A percentile compares a stretch with the other conserved stretches of the same genome.
phyloP scores from a whole-genome alignment of 2,113 vertebrate genomes.

The Phyllostomus discolor region DNA sequence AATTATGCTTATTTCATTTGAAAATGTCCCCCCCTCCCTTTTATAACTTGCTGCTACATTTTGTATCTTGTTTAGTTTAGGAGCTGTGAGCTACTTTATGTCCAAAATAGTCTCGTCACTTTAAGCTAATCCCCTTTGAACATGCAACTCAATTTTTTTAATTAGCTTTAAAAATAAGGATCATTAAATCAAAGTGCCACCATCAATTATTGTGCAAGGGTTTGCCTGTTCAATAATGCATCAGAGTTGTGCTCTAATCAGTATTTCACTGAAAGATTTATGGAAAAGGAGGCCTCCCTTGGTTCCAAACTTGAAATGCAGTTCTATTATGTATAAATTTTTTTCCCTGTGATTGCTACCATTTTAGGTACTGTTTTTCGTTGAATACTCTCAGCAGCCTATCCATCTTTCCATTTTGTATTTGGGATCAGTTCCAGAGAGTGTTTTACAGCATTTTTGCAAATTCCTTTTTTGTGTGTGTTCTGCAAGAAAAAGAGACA shows the following conservation, averaged over 20 bases:
- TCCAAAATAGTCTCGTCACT: not conserved
- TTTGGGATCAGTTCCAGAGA: slow-evolving; percentile 63
- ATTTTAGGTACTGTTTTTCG: slow-evolving; percentile 33
- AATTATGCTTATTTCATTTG: not conserved
- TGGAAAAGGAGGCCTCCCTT: slow-evolving; percentile 24
- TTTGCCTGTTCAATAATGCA: slow-evolving; percentile 55
- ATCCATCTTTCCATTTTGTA: slow-evolving; percentile 30
- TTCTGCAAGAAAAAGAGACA: slow-evolving; percentile 48
- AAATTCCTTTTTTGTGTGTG: slow-evolving; percentile 4
- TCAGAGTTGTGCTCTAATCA: slow-evolving; percentile 50
- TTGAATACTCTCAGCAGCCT: slow-evolving; percentile 1
- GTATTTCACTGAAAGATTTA: slow-evolving; percentile 62
- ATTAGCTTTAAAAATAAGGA: slow-evolving; percentile 74
- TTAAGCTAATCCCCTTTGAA: slow-evolving; percentile 55
- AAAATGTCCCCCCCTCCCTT: not conserved
- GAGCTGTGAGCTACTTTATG: slow-evolving; percentile 39
- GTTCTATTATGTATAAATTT: slow-evolving; percentile 5
- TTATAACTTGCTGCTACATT: slow-evolving; percentile 9
- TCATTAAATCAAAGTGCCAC: slow-evolving; percentile 63
- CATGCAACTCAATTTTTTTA: slow-evolving; percentile 68
- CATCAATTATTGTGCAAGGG: slow-evolving; percentile 54
- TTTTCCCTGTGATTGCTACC: slow-evolving; percentile 6
- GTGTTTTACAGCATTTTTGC: slow-evolving; percentile 52
- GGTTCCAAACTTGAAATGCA: slow-evolving; percentile 34
- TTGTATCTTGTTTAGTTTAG: slow-evolving; percentile 18